Percentiles rank a stretch among this genome's conserved stretches.
Conservation (phyloP, 2,113 vertebrate species). For the Barbus barbus region DNA sequence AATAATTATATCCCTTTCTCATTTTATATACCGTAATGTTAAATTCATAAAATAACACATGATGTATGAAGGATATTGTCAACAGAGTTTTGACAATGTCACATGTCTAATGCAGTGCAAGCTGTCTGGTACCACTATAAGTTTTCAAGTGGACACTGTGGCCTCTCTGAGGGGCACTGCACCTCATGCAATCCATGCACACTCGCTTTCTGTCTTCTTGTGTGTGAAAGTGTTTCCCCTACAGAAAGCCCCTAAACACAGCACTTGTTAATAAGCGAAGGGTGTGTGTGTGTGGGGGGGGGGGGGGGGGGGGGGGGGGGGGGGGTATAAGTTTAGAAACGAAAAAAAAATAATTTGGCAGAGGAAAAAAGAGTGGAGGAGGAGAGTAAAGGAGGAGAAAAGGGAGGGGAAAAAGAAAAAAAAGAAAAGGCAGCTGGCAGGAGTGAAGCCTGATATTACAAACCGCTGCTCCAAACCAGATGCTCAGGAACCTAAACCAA, state of each 20-base stretch:
- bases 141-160: not conserved
- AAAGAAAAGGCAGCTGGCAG: slow-evolving; percentile 72
- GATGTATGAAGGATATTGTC: not conserved
- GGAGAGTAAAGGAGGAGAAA: slow-evolving; percentile 53
- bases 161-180: not conserved
- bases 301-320: not conserved
- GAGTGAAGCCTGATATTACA: slow-evolving; percentile 69
- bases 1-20: no score
- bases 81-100: not conserved
- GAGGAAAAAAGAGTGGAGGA: slow-evolving; percentile 42
- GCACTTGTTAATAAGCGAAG: slow-evolving; percentile 46
- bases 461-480: slow-evolving; percentile 78
- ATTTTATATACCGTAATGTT: not conserved
- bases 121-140: not conserved
- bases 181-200: not conserved
- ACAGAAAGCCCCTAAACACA: slow-evolving; percentile 67
- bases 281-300: no score
- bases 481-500: slow-evolving; percentile 63
- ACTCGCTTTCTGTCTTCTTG: slow-evolving; percentile 49
- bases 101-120: not conserved
- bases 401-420: slow-evolving; percentile 61
- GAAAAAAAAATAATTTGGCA: slow-evolving; percentile 45
- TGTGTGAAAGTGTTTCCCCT: slow-evolving; percentile 75
- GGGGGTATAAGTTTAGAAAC: slow-evolving; percentile 40
- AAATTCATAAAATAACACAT: slow-evolving; percentile 15